Evolutionary conservation across 2,888 invertebrate genomes (phyloP), one percentile per base, ranked within the genome.

Genomic region (Drosophila robusta): DNA sequence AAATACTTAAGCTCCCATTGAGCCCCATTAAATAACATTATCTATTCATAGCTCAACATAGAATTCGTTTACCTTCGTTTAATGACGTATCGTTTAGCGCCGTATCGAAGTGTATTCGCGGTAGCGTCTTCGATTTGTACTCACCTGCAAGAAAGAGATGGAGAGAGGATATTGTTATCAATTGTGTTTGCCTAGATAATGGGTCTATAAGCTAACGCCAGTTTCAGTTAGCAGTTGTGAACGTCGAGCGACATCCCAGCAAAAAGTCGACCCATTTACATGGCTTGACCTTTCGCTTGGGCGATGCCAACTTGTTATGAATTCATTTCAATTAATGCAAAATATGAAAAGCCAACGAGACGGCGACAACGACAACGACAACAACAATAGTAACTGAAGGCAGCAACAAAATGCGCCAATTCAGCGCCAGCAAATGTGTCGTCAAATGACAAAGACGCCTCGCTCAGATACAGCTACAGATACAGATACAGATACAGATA

Each of bases 91-190:
- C 91, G 75, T 89, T 91, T 57, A 91, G 80, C 52, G 92, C 84
- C 75, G 90, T 91, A 80, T 92, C 92, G 78, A 92, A 92, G 87
- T 92, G 92, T 77, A 92, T 92, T 80, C 92, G 92, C 72, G 92
- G 92, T 90, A 92, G 90, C 73, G 92, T 92, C 92, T 92, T 92
- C 83, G 92, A 92, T 87, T 92, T 92, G 90, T 91, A 92, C 92
- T 92, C 92, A 92, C 92, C 92, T 92, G 78, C 36, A 81, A 92
- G 81, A 64, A 57, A 83, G 68, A 81, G 60, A 57, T 45, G 73
- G 57, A 73, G 3, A 39, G 16, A 61, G 8, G 63, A 39, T 16
- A 52, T 16, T 22, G 24, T 56, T 69, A 69, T 74, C 55, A 61
- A 47, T 38, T 67, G 51, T 62, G 46, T 16, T 50, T 44, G 65